Conservation (phyloP, 2,888 invertebrate genomes). For the Flabesymbios commensalis region DNA sequence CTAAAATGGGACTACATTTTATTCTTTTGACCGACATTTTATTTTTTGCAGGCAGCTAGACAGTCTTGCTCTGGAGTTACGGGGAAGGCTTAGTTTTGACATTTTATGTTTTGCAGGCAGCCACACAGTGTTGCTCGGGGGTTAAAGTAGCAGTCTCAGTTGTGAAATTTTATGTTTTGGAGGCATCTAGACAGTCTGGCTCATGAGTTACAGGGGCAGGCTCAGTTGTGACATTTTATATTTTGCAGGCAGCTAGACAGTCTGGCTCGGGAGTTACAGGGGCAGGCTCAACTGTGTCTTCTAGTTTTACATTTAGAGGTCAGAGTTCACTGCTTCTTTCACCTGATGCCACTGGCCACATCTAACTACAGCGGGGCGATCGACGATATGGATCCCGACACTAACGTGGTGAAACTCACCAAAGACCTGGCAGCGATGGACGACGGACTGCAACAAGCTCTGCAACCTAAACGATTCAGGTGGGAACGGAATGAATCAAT, state of each 20-base stretch:
- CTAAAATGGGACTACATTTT: too few species aligned
- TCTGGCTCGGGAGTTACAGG: slow-evolving; percentile 33
- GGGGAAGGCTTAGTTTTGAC: too few species aligned
- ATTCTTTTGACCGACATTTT: too few species aligned
- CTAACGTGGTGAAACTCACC: slow-evolving; percentile 77
- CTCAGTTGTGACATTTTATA: slow-evolving; percentile 74
- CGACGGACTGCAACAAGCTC: slow-evolving; percentile 75
- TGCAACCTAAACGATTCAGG: slow-evolving; percentile 80
- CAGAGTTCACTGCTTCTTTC: slow-evolving; percentile 94
- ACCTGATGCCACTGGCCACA: slow-evolving; percentile 71
- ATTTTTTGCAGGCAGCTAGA: too few species aligned
- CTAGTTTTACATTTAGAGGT: slow-evolving; percentile 91
- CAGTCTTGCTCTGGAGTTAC: too few species aligned
- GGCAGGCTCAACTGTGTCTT: slow-evolving; percentile 67
- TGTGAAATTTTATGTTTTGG: too few species aligned
- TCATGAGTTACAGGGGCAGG: slow-evolving; percentile 32
- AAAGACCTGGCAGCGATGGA: slow-evolving; percentile 78
- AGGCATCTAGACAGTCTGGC: slow-evolving; percentile 28
- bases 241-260: slow-evolving; percentile 24
- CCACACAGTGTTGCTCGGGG: too few species aligned
- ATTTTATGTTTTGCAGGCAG: too few species aligned
- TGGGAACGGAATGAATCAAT: slow-evolving; percentile 63
- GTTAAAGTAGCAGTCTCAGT: too few species aligned
- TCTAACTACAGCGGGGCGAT: slow-evolving; percentile 65
- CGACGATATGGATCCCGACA: slow-evolving; percentile 77